phyloP scores from a whole-genome alignment of 2,113 vertebrate species.

The Passer montanus region DNA sequence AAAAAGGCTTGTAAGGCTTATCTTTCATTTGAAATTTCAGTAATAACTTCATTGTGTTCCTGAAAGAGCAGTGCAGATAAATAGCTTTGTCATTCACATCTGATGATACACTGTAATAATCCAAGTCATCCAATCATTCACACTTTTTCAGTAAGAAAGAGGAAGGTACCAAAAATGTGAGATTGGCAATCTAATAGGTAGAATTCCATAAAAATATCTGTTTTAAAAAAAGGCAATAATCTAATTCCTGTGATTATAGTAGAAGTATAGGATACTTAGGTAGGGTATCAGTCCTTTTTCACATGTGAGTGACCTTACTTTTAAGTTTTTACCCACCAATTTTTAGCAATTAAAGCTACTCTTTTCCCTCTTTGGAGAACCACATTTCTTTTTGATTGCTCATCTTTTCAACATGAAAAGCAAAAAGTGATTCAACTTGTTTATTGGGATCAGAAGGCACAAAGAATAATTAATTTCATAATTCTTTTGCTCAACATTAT shows the following conservation, averaged over 20 bases:
- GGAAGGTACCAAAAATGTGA: background rate
- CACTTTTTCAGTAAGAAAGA: background rate
- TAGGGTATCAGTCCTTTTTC: background rate
- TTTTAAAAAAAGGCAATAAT: background rate
- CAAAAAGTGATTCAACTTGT: background rate
- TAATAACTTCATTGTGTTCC: constrained; percentile 42
- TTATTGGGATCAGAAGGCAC: background rate
- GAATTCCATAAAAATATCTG: background rate
- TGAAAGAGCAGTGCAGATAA: constrained; percentile 53
- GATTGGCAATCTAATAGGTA: background rate
- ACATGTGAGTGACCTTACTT: background rate
- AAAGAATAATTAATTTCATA: constrained; percentile 23
- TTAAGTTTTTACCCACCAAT: background rate
- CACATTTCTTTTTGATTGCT: background rate
- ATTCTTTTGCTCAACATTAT: background rate
- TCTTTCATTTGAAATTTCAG: constrained; percentile 46
- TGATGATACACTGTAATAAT: constrained; percentile 42
- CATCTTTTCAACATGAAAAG: background rate
- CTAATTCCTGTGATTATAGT: background rate
- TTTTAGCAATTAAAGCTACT: background rate
- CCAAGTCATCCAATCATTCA: constrained; percentile 31
- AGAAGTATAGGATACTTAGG: background rate
- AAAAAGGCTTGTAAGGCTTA: constrained; percentile 5
- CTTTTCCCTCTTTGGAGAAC: background rate
- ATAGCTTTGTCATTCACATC: constrained; percentile 53